Base-by-base conservation (phyloP, 2,797 vertebrate species). In the Anguilla obscura region DNA sequence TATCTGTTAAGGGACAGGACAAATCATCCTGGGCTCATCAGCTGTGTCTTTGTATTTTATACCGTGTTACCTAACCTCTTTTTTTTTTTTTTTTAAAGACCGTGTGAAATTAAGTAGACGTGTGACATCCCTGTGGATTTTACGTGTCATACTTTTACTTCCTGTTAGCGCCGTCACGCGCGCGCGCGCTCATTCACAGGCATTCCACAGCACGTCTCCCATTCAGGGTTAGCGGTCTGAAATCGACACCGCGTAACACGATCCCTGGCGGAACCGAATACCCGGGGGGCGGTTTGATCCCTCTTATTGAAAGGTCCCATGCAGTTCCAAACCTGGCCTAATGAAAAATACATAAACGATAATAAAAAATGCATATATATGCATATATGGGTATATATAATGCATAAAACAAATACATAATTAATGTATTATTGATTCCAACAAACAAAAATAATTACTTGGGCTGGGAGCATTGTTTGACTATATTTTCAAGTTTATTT, bases 171-270 rank as follows among this genome's bases (percentile, higher is more conserved):
- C 45, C 79, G 74, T 56, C 66, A 12, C 8, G 3, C 4, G 40
- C 40, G 40, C 71, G 63, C 24, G 16, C 2, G 4, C 50, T 50
- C 86, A 87, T 74, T 87, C 80, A 85, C 40, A 74, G 7, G 56
- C 33, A 84, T 84, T 85, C 63, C 74, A 79, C 56, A 60, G 88
- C 40, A 79, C 66, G 85, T 88, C 63, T 56, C 90, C 90, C 89
- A 86, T 0, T 89, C 88, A 90, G 90, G 91, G 90, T 92, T 91
- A 88, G 84, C 92, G 90, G 93, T 89, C 89, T 74, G 90, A 90
- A 89, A 88, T 54, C 89, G 0, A 0, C 88, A 89, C 92, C 87
- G 0, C 88, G 90, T 90, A 91, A 92, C 90, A 80, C 90, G 91
- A 94, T 76, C 88, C 16, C 88, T 86, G 40, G 33, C 86, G 50